Evolutionary conservation across 2,797 vertebrate genomes (phyloP).

Genomic region (Hydrolagus colliei): DNA sequence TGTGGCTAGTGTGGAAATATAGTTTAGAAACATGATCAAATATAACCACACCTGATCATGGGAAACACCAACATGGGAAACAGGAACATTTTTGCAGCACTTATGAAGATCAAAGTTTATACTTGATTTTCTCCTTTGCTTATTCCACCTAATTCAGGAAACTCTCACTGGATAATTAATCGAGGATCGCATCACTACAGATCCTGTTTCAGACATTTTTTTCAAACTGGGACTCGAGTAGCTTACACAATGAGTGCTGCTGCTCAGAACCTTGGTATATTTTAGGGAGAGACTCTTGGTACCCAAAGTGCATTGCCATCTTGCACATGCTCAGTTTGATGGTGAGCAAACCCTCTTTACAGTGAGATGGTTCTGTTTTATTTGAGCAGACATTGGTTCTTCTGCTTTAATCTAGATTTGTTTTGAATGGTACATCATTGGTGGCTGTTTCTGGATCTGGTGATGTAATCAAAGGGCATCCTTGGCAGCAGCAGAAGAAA

Average conservation of each 20-base stretch:
- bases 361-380: constrained; percentile 44
- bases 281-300: background rate
- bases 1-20: too few relatives aligned
- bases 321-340: constrained; percentile 62
- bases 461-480: background rate
- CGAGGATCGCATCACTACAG: background rate
- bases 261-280: background rate
- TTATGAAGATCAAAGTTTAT: background rate
- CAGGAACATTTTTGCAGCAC: background rate
- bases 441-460: background rate
- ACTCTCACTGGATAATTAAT: background rate
- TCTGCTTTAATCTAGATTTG: constrained; percentile 39
- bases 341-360: constrained; percentile 44
- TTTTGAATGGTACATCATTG: constrained; percentile 28
- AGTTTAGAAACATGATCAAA: too few relatives aligned
- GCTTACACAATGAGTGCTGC: background rate
- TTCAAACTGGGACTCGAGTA: background rate
- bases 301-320: constrained; percentile 42
- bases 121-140: background rate
- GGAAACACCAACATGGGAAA: too few relatives aligned
- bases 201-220: background rate
- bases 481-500: background rate
- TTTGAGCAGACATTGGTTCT: constrained; percentile 42
- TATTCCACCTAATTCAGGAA: constrained; percentile 1
- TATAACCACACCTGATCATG: too few relatives aligned